These are phyloP conservation scores for Cosmia pyralina DNA, from an alignment of 2,888 invertebrate genomes.

Conservation along the genomic window DNA sequence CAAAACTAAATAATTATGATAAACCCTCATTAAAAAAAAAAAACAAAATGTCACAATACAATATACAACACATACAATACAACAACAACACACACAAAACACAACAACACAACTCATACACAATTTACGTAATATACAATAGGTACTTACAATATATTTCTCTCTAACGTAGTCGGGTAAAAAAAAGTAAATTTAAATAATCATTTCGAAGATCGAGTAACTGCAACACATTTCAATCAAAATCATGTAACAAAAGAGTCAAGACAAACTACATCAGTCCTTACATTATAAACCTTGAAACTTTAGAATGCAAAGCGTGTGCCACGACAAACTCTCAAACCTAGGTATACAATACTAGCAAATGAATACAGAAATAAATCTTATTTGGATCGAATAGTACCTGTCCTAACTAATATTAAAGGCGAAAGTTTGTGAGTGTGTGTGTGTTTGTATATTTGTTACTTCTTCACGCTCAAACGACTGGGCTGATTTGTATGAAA, in stretches of 20 bases:
- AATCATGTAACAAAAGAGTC: conserved; percentile 38
- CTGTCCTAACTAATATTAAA: too few relatives aligned
- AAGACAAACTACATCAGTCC: conserved; percentile 37
- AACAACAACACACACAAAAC: too few relatives aligned
- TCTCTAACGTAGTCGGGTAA: neutral
- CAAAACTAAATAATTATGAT: neutral
- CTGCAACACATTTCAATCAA: conserved; percentile 13
- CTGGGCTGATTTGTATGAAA: too few relatives aligned
- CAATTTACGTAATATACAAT: too few relatives aligned
- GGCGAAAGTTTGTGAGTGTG: too few relatives aligned
- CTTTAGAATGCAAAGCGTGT: conserved; percentile 65
- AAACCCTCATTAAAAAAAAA: neutral
- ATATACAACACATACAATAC: too few relatives aligned
- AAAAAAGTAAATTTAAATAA: neutral
- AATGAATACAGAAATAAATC: conserved; percentile 39
- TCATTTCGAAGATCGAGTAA: neutral
- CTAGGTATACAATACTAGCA: conserved; percentile 39
- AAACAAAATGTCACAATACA: too few relatives aligned
- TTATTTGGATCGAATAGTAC: conserved; percentile 31
- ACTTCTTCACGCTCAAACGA: too few relatives aligned
- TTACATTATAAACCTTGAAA: conserved; percentile 61
- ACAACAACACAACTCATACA: too few relatives aligned
- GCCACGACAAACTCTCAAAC: conserved; percentile 58
- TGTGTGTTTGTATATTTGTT: too few relatives aligned
- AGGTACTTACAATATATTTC: too few relatives aligned